phyloP scores from a whole-genome alignment of 1,140 invertebrate species.

The Uloborus diversus region DNA sequence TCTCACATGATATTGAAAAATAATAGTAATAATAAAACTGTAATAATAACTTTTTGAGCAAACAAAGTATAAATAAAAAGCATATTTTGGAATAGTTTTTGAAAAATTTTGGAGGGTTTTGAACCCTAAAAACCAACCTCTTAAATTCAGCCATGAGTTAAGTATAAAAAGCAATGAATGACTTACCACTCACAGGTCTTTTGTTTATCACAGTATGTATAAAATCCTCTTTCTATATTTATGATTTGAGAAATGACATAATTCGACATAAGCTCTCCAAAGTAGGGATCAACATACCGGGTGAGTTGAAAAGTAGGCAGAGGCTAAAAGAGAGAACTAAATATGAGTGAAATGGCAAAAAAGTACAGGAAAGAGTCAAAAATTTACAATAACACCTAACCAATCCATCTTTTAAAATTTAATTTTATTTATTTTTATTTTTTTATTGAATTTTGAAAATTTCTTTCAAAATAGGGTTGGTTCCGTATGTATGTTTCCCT shows the following conservation, averaged over 20 bases:
- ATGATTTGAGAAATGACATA: slow-evolving; percentile 52
- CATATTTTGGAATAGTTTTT: no score
- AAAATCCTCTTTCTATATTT: slow-evolving; percentile 36
- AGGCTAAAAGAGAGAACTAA: slow-evolving; percentile 1
- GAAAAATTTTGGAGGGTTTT: no score
- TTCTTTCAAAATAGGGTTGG: neutral
- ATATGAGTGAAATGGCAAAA: neutral
- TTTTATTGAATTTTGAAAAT: neutral
- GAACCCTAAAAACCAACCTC: no score
- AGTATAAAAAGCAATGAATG: no score
- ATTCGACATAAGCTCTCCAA: slow-evolving; percentile 49
- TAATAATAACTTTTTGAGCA: no score
- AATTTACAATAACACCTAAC: no score
- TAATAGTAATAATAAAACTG: no score
- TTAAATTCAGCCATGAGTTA: no score
- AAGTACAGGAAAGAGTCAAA: neutral
- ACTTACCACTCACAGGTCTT: slow-evolving; percentile 42
- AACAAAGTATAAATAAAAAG: no score
- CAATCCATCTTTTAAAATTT: no score
- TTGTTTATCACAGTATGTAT: slow-evolving; percentile 20
- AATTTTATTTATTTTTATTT: neutral
- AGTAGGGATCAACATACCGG: slow-evolving; percentile 36
- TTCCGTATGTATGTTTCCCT: no score
- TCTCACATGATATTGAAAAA: no score
- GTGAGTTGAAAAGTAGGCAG: slow-evolving; percentile 27